Evolutionary conservation across 2,113 vertebrate genomes (phyloP).

Genomic region (Pachypanchax playfairii): DNA sequence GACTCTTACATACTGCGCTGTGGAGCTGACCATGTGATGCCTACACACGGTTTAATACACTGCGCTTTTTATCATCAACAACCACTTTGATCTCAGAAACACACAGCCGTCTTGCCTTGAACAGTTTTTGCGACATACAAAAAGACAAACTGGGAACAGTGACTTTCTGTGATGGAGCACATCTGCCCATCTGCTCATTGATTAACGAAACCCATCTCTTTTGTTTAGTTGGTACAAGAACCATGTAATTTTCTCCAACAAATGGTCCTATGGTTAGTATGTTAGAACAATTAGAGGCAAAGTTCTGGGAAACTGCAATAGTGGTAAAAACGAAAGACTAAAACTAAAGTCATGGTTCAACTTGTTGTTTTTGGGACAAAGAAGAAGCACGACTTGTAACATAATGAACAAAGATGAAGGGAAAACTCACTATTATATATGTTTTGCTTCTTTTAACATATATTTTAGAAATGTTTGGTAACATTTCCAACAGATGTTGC

Average conservation of each 20-base stretch:
- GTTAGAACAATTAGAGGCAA: not conserved
- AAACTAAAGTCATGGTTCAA: no score
- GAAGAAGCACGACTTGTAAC: no score
- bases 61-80: conserved; percentile 8
- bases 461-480: not conserved
- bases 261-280: not conserved
- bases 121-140: not conserved
- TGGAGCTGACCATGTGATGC: conserved; percentile 5
- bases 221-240: not conserved
- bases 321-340: no score
- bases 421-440: no score
- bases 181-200: not conserved
- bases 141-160: not conserved
- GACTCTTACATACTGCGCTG: not conserved
- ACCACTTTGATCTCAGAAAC: conserved; percentile 5
- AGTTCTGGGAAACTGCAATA: not conserved
- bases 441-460: no score
- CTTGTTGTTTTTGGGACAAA: no score
- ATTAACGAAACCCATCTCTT: not conserved
- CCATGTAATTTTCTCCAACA: not conserved
- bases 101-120: not conserved
- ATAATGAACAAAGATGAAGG: no score
- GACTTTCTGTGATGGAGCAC: not conserved
- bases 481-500: not conserved
- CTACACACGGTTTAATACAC: conserved; percentile 15